Evolutionary conservation across 2,888 invertebrate genomes (phyloP).

Genomic region (Bembecia ichneumoniformis): DNA sequence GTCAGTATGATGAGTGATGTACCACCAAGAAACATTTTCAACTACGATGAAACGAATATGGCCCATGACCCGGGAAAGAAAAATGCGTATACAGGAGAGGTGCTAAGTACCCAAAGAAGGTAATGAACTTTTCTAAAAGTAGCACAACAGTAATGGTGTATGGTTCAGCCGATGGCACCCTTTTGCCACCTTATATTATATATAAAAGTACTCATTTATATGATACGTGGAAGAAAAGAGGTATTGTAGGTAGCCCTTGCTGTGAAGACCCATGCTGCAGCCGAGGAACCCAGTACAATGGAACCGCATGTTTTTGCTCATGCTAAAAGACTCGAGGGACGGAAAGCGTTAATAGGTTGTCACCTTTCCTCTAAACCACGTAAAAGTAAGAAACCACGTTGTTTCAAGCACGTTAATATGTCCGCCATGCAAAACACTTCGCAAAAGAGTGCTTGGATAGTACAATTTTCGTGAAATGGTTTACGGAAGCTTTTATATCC

Average conservation of each 20-base stretch:
- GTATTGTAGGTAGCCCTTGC: constrained; percentile 7
- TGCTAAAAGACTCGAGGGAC: too few relatives aligned
- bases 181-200: constrained; percentile 10
- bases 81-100: constrained; percentile 9
- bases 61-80: constrained; percentile 30
- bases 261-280: constrained; percentile 2
- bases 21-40: constrained; percentile 18
- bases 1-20: too few relatives aligned
- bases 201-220: constrained; percentile 12
- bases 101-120: background rate
- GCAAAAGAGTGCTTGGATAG: too few relatives aligned
- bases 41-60: constrained; percentile 35
- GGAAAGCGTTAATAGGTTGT: too few relatives aligned
- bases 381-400: too few relatives aligned
- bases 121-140: background rate
- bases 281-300: too few relatives aligned
- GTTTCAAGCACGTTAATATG: too few relatives aligned
- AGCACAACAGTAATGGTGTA: constrained; percentile 5
- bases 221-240: constrained; percentile 9
- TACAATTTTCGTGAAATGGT: too few relatives aligned
- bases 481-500: constrained; percentile 12
- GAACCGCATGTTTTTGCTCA: too few relatives aligned
- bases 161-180: constrained; percentile 2
- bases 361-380: too few relatives aligned
- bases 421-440: too few relatives aligned